phyloP scores from a whole-genome alignment of 2,113 vertebrate genomes.

The Aix galericulata region DNA sequence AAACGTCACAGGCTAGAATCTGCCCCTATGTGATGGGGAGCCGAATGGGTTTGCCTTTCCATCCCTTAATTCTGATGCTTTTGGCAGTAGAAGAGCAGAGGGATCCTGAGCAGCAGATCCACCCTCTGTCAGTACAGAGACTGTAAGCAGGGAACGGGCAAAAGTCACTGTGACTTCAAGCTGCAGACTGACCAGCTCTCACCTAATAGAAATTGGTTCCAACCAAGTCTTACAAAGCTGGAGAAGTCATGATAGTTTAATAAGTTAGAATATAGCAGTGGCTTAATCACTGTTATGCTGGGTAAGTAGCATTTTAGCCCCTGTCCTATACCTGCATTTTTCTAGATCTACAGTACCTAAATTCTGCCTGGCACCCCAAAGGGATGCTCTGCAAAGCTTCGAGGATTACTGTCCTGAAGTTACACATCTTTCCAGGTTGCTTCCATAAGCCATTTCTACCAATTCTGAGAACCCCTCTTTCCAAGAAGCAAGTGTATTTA shows the following conservation, averaged over 20 bases:
- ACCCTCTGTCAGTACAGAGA: not conserved
- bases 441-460: not conserved
- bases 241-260: not conserved
- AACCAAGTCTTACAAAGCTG: not conserved
- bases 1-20: not conserved
- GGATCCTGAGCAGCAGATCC: not conserved
- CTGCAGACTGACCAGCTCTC: not conserved
- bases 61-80: not conserved
- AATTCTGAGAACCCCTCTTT: not conserved
- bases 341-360: not conserved
- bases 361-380: not conserved
- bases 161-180: not conserved
- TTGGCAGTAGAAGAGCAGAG: not conserved
- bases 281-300: not conserved
- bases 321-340: not conserved
- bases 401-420: not conserved
- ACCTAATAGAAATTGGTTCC: not conserved
- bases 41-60: not conserved
- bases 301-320: not conserved
- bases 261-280: not conserved
- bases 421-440: not conserved
- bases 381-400: not conserved
- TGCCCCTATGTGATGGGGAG: not conserved
- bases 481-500: not conserved
- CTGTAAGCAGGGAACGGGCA: not conserved